These are phyloP conservation scores for Heliothis peltigera DNA, from an alignment of 2,888 invertebrate species.

Conservation along the genomic window DNA sequence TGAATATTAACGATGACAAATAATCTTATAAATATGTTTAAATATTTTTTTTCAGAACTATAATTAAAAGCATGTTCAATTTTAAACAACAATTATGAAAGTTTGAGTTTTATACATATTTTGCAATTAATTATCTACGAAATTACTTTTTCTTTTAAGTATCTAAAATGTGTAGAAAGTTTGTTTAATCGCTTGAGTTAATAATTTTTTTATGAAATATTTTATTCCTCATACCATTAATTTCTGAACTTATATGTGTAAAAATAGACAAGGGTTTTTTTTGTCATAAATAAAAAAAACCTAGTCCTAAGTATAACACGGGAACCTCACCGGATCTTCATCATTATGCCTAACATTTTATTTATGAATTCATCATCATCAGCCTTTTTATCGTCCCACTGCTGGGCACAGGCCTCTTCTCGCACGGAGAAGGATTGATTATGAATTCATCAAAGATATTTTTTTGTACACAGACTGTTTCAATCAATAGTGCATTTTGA, in stretches of 20 bases:
- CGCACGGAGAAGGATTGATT: no score
- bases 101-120: background rate
- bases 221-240: no score
- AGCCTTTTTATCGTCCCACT: no score
- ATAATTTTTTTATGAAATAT: no score
- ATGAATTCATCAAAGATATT: no score
- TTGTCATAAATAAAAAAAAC: conserved; percentile 12
- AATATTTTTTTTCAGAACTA: conserved; percentile 13
- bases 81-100: conserved; percentile 2
- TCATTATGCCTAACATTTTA: background rate
- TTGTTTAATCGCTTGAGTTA: background rate
- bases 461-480: no score
- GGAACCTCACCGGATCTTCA: background rate
- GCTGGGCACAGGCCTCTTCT: no score
- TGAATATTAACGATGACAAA: conserved; percentile 1
- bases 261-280: no score
- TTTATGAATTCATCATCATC: no score
- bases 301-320: background rate
- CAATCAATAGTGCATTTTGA: background rate
- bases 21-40: conserved; percentile 13
- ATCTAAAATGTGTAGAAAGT: background rate
- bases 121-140: background rate
- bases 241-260: no score
- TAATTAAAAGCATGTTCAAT: conserved; percentile 4
- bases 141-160: background rate